A percentile compares a stretch with the other conserved stretches of the same genome.
Conservation (phyloP, 2,797 vertebrate genomes). For the Chrosomus eos region DNA sequence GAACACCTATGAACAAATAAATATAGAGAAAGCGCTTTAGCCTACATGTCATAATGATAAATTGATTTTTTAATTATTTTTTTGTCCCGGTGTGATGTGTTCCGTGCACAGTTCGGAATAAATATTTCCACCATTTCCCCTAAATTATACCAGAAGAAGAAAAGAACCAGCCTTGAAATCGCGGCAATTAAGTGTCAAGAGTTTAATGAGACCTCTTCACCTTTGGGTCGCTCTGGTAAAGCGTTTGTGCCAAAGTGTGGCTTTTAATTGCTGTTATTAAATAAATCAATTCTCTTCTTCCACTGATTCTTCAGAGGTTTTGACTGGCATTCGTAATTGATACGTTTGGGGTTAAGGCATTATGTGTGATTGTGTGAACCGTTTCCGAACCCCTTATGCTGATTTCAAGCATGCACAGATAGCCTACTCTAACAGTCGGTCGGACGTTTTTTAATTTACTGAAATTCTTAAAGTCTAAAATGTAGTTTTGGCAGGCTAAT, state of each 20-base stretch:
- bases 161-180: conserved; percentile 74
- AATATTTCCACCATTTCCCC: conserved; percentile 76
- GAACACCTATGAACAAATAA: neutral
- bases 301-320: conserved; percentile 66
- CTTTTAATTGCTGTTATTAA: conserved; percentile 89
- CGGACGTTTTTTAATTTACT: conserved; percentile 75
- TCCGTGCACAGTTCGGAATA: conserved; percentile 49
- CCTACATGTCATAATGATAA: neutral
- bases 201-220: conserved; percentile 87
- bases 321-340: conserved; percentile 81
- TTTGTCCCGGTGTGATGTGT: neutral
- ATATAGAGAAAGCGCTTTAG: neutral
- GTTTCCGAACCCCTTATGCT: conserved; percentile 63
- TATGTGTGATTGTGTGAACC: conserved; percentile 67
- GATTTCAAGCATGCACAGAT: conserved; percentile 69
- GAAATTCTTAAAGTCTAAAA: conserved; percentile 60
- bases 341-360: conserved; percentile 63
- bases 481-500: conserved; percentile 65
- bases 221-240: conserved; percentile 76
- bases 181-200: conserved; percentile 86
- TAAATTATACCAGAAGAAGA: conserved; percentile 75
- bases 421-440: conserved; percentile 59
- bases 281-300: conserved; percentile 80
- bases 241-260: conserved; percentile 74
- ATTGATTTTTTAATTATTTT: neutral